Evolutionary conservation across 1,140 invertebrate species (phyloP), one percentile per base, ranked within the genome.

Genomic region (Tachypleus tridentatus): DNA sequence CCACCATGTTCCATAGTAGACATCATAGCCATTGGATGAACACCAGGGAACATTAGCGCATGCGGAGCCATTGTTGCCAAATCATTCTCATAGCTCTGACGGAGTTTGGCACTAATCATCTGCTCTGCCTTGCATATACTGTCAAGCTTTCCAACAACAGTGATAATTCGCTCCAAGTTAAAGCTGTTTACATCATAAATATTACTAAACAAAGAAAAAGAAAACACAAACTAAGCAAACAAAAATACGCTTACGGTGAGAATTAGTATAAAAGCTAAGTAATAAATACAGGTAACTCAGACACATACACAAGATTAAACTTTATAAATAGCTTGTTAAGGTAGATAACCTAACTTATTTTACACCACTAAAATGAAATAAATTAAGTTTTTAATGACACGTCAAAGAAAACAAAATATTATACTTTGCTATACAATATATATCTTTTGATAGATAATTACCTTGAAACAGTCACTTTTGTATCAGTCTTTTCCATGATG

Each of bases 401-500:
- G 2, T 29, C 29, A 29, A 29, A 29, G 29, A 29, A 29, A 29
- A 29, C 29, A 29, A 29, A 29, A 29, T 29, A 29, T 29, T 29
- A 29, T 29, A 29, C 29, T 29, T 29, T 29, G 29, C 29, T 29
- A 2, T 29, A 29, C 29, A 29, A 29, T 29, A 29, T 29, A 29
- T 29, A 29, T 29, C 29, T 29, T 29, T 29, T 29, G 29, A 29
- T 29, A 29, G 29, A 51, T 57, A n/a, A 67, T 72, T 75, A 84
- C 82, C 82, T 85, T 57, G 93, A 97, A 9, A 98, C 93, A 49
- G 92, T 96, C 62, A 98, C 97, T 78, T 95, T 96, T 0, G 95
- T 96, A 67, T 96, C 90, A 3, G 95, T 97, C 70, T 97, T 91
- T 75, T 97, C 91, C 93, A 97, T 98, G 71, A 98, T 97, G 73